A percentile compares a stretch with the other conserved stretches of the same genome.
These are phyloP conservation scores for Chymomyza amoena DNA, from an alignment of 2,888 invertebrate genomes.

Conservation along the genomic window DNA sequence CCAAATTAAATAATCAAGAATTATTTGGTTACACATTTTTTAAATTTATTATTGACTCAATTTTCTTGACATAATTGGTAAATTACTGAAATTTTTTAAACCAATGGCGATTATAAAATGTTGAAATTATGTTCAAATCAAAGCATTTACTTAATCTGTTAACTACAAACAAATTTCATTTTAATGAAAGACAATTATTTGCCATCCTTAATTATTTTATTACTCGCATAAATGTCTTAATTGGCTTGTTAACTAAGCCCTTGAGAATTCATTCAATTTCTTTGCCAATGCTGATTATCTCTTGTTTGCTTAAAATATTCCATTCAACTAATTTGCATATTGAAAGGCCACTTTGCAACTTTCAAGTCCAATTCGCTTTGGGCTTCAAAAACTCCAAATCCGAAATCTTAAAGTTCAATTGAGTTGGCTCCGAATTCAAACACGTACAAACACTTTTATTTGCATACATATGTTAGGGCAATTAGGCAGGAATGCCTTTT, in stretches of 20 bases:
- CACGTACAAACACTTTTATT: neutral
- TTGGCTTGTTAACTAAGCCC: constrained; percentile 1
- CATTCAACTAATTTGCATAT: constrained; percentile 8
- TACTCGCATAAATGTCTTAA: neutral
- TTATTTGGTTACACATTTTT: too few relatives aligned
- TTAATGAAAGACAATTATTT: neutral
- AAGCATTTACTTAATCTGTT: neutral
- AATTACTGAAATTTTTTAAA: too few relatives aligned
- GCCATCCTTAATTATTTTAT: neutral
- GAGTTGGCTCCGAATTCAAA: neutral
- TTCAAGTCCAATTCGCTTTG: neutral
- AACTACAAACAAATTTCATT: neutral
- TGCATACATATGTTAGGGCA: neutral
- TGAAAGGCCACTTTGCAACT: neutral
- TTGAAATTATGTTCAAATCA: neutral
- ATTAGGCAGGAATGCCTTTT: neutral
- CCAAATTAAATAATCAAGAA: too few relatives aligned
- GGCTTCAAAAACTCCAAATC: neutral
- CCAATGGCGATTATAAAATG: neutral
- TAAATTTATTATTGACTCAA: too few relatives aligned
- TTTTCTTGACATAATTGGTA: too few relatives aligned
- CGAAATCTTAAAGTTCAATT: neutral
- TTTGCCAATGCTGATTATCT: neutral
- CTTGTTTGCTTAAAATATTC: constrained; percentile 2
- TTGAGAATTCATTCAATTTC: neutral